These are phyloP conservation scores for Gallirallus australis DNA, from an alignment of 2,797 vertebrate genomes.

Conservation along the genomic window DNA sequence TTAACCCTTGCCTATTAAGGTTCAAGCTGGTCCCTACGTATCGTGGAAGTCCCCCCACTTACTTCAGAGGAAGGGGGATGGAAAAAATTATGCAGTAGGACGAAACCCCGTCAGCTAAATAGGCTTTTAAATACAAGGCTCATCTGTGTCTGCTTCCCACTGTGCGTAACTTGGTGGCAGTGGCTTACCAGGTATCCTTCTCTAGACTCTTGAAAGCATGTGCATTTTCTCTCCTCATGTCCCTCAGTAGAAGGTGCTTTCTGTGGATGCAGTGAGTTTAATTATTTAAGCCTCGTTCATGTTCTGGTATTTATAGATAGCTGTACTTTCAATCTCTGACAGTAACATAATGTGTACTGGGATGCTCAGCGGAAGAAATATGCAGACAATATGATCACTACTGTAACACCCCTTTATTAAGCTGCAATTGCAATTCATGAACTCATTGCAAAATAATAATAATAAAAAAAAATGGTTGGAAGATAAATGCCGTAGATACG, in stretches of 20 bases:
- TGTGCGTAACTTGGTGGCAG: background rate
- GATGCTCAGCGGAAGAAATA: slow-evolving; percentile 33
- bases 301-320: slow-evolving; percentile 1
- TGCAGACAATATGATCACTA: slow-evolving; percentile 7
- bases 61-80: background rate
- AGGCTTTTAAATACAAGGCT: background rate
- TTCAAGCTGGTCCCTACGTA: background rate
- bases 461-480: background rate
- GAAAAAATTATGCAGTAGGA: background rate
- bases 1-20: background rate
- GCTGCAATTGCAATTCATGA: slow-evolving; percentile 33
- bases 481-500: slow-evolving; percentile 35
- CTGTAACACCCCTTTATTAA: slow-evolving; percentile 40
- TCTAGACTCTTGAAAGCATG: background rate
- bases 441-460: slow-evolving; percentile 42
- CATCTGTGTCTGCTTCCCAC: background rate
- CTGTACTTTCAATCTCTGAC: slow-evolving; percentile 4
- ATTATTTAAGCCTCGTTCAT: background rate
- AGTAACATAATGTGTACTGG: background rate
- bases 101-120: background rate
- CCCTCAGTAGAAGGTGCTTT: background rate
- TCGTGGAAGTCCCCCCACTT: background rate
- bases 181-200: background rate
- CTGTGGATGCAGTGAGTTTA: background rate
- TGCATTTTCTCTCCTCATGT: background rate